phyloP scores from a whole-genome alignment of 2,888 invertebrate species.

The Slavum lentiscoides region DNA sequence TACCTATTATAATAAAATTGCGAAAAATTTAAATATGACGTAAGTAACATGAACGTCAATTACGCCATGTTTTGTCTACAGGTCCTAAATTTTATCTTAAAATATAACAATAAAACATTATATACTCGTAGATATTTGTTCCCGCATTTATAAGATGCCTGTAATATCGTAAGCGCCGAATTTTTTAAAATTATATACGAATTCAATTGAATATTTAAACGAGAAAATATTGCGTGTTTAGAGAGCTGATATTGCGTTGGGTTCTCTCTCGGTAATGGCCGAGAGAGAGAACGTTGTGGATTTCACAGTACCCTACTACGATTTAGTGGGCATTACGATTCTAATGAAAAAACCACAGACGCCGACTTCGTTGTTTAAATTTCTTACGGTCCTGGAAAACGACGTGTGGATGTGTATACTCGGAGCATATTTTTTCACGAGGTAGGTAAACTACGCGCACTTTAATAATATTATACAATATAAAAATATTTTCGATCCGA shows the following conservation, averaged over 20 bases:
- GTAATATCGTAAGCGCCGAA: too few relatives aligned
- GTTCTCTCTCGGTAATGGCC: constrained; percentile 95
- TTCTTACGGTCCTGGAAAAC: constrained; percentile 91
- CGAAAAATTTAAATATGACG: too few relatives aligned
- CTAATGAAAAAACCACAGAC: constrained; percentile 89
- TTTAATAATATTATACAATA: too few relatives aligned
- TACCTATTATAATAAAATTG: too few relatives aligned
- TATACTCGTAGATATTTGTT: too few relatives aligned
- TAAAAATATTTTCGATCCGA: neutral
- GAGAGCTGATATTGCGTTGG: constrained; percentile 90
- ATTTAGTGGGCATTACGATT: constrained; percentile 94
- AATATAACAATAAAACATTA: too few relatives aligned
- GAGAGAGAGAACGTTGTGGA: constrained; percentile 96
- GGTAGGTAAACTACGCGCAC: constrained; percentile 61
- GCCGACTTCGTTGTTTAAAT: constrained; percentile 92
- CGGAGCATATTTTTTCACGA: constrained; percentile 92
- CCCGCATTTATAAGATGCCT: too few relatives aligned
- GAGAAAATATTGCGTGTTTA: constrained; percentile 55
- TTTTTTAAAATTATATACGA: too few relatives aligned
- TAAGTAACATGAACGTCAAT: too few relatives aligned
- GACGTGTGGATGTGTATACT: constrained; percentile 97
- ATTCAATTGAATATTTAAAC: too few relatives aligned
- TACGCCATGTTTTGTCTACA: too few relatives aligned
- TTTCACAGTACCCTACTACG: constrained; percentile 97
- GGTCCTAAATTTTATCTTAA: too few relatives aligned